Evolutionary conservation across 2,797 vertebrate species (phyloP).

Genomic region (Eulemur albifrons): DNA sequence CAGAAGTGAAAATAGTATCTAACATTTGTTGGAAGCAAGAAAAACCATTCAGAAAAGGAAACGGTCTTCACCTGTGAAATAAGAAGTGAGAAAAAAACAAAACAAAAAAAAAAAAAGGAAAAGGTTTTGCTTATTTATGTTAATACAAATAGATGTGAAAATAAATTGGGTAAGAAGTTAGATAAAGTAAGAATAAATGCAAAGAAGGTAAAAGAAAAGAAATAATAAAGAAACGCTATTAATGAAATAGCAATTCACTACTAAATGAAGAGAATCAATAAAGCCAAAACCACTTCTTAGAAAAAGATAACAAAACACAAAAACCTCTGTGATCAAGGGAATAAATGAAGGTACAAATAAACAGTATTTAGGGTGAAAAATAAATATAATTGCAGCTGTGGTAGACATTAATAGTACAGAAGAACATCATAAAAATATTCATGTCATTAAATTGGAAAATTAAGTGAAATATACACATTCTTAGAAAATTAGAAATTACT

Average conservation of each 20-base stretch:
- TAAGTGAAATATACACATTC: background rate
- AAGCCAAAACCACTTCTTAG: background rate
- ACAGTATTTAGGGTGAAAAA: background rate
- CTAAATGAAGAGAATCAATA: background rate
- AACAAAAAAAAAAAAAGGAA: background rate
- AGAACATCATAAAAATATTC: background rate
- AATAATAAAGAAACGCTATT: background rate
- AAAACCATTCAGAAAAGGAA: background rate
- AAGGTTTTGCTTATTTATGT: background rate
- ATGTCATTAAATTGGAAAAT: background rate
- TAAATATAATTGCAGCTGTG: background rate
- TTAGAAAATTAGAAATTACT: constrained; percentile 21
- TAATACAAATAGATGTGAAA: background rate
- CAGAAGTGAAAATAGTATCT: background rate
- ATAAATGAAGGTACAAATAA: background rate
- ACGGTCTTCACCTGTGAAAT: background rate
- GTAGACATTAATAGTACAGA: background rate
- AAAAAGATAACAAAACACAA: background rate
- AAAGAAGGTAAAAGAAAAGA: background rate
- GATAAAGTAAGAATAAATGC: background rate
- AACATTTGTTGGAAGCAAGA: background rate
- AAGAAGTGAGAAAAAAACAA: too few species aligned
- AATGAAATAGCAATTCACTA: background rate
- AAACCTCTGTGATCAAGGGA: background rate
- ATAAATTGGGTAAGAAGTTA: background rate